These are phyloP conservation scores for Polyergus mexicanus DNA, from an alignment of 1,140 invertebrate species.

Conservation along the genomic window DNA sequence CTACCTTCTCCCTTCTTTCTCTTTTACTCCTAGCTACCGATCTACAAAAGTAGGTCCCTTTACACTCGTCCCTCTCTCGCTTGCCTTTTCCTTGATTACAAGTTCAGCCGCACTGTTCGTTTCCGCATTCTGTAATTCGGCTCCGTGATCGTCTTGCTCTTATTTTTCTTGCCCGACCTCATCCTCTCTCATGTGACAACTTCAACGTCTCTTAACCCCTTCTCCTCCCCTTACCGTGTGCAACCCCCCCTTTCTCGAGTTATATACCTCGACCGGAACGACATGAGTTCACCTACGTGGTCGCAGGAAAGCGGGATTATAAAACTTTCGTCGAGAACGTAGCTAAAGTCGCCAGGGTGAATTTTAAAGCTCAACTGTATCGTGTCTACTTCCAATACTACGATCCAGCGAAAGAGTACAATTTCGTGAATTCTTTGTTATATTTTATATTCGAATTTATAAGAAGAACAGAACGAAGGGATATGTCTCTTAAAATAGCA, in stretches of 20 bases:
- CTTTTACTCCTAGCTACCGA: neutral
- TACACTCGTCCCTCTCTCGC: constrained; percentile 8
- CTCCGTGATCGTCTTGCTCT: constrained; percentile 38
- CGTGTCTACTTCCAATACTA: constrained; percentile 56
- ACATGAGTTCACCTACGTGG: constrained; percentile 63
- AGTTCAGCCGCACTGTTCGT: constrained; percentile 53
- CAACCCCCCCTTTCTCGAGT: constrained; percentile 35
- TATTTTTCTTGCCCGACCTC: constrained; percentile 44
- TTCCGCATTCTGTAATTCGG: constrained; percentile 59
- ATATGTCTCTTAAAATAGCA: constrained; percentile 5
- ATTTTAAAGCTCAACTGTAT: constrained; percentile 71
- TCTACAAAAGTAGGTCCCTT: constrained; percentile 33
- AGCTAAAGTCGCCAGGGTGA: constrained; percentile 73
- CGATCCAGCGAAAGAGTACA: constrained; percentile 36
- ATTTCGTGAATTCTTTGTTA: constrained; percentile 73
- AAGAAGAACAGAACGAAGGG: constrained; percentile 21
- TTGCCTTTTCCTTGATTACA: constrained; percentile 59
- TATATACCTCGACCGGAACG: constrained; percentile 49
- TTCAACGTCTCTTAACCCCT: constrained; percentile 46
- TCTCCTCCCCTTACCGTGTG: constrained; percentile 4
- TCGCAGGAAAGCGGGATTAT: constrained; percentile 73
- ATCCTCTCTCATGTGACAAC: constrained; percentile 41
- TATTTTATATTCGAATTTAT: constrained; percentile 67
- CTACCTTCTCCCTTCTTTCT: neutral
- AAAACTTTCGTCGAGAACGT: constrained; percentile 72